Percentiles rank a stretch among this genome's conserved stretches.
Conservation (phyloP, 2,113 vertebrate genomes). For the Eleginops maclovinus region DNA sequence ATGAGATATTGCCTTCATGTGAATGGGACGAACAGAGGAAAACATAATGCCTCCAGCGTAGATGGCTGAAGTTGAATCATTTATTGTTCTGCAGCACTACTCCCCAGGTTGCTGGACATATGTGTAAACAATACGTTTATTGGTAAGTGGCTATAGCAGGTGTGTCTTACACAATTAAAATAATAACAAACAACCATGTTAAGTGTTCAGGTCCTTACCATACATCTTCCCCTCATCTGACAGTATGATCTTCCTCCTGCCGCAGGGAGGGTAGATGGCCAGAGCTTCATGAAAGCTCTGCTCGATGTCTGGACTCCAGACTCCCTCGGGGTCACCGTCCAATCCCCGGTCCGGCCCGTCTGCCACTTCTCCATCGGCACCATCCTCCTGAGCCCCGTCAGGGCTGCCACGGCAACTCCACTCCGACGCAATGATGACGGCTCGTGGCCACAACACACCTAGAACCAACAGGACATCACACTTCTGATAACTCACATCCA, state of each 20-base stretch:
- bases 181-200: neutral
- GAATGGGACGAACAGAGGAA: too few relatives aligned
- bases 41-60: too few relatives aligned
- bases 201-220: slow-evolving; percentile 84
- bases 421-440: slow-evolving; percentile 99
- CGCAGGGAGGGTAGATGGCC: slow-evolving; percentile 96
- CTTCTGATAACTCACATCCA: neutral
- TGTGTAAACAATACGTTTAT: too few relatives aligned
- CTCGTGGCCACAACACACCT: slow-evolving; percentile 84
- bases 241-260: slow-evolving; percentile 96
- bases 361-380: slow-evolving; percentile 86
- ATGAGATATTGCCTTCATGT: neutral
- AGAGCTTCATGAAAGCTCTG: slow-evolving; percentile 98
- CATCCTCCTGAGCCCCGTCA: slow-evolving; percentile 95
- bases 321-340: slow-evolving; percentile 96
- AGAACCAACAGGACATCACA: slow-evolving; percentile 5
- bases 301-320: slow-evolving; percentile 98
- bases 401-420: slow-evolving; percentile 97
- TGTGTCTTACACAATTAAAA: too few relatives aligned
- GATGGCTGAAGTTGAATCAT: too few relatives aligned
- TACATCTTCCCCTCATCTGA: slow-evolving; percentile 99
- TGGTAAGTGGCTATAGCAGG: too few relatives aligned
- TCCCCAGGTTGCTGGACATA: too few relatives aligned
- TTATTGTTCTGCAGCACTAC: too few relatives aligned
- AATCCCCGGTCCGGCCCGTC: slow-evolving; percentile 92